Evolutionary conservation across 2,888 invertebrate species (phyloP), one percentile per base, ranked within the genome.

Genomic region (Gymnocheta viridis): DNA sequence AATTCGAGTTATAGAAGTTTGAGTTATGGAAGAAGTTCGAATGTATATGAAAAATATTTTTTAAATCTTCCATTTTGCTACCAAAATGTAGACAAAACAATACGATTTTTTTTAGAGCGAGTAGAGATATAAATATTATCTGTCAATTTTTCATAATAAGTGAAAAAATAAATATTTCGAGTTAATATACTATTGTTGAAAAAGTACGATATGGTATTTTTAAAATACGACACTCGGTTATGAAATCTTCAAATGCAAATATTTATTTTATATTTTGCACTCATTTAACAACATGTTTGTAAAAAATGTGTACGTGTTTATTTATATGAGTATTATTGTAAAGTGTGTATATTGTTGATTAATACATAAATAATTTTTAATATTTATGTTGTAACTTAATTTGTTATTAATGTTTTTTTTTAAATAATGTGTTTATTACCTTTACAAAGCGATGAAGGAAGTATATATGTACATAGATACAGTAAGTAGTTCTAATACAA

Each of bases 371-470:
- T n/a, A n/a, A n/a, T 24, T 29, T 47, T 54, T 7, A 56, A 47
- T 62, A 62, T 4, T 29, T 76, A 49, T 74, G n/a, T 54, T 44
- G 47, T 44, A 41, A 70, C 41, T 58, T 35, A 54, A 58, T 49
- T 51, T 62, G 24, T 56, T 44, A 44, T 56, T 58, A 60, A 54
- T 58, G 10, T 58, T 67, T 56, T 64, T 82, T 78, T 74, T 49
- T 74, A 69, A 60, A 78, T 82, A 70, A 66, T 73, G 79, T 85
- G 86, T 85, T n/a, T 86, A 85, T 86, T 86, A 86, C 86, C 86
- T 86, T 86, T 86, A 77, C 66, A 77, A 69, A 83, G 82, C 83
- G 82, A 27, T 79, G 74, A 69, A 51, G 74, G 29, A 51, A 58
- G 22, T n/a, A n/a, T n/a, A n/a, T n/a, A n/a, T n/a, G n/a, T n/a